Conservation (phyloP, 2,797 vertebrate genomes). For the Lacerta bilineata region DNA sequence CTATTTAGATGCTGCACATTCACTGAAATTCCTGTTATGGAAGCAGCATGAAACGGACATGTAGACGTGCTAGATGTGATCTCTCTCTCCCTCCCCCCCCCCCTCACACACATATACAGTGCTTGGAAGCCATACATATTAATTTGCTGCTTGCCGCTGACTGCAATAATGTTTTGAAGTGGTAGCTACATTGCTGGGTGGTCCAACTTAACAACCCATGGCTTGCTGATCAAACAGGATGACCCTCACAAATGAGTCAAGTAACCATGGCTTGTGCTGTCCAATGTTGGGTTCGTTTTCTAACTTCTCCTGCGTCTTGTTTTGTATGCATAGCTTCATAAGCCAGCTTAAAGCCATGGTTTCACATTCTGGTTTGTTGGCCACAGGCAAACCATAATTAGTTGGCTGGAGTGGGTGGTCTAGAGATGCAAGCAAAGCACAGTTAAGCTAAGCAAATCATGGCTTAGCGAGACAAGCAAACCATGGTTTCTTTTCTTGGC, state of each 20-base stretch:
- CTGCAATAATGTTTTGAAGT: not conserved
- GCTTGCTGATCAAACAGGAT: not conserved
- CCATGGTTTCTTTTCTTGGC: not conserved
- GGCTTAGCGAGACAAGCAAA: not conserved
- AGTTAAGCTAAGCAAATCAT: not conserved
- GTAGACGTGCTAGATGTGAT: not conserved
- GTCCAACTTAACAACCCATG: not conserved
- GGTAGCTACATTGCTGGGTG: not conserved
- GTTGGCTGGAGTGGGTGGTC: not conserved
- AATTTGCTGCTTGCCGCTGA: not conserved
- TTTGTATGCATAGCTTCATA: not conserved
- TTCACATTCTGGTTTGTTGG: not conserved
- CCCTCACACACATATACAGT: not conserved
- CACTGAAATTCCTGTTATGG: not conserved
- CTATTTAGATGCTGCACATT: not conserved
- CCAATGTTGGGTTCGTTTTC: not conserved
- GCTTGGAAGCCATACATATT: not conserved
- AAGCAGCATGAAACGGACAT: not conserved
- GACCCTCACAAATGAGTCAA: not conserved
- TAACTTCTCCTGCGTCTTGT: not conserved
- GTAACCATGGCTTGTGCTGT: not conserved
- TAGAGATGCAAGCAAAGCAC: not conserved
- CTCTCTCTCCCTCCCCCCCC: no score
- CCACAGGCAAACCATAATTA: not conserved
- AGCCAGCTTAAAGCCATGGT: not conserved